Evolutionary conservation across 2,113 vertebrate species (phyloP).

Genomic region (Mormyrus iriodes): DNA sequence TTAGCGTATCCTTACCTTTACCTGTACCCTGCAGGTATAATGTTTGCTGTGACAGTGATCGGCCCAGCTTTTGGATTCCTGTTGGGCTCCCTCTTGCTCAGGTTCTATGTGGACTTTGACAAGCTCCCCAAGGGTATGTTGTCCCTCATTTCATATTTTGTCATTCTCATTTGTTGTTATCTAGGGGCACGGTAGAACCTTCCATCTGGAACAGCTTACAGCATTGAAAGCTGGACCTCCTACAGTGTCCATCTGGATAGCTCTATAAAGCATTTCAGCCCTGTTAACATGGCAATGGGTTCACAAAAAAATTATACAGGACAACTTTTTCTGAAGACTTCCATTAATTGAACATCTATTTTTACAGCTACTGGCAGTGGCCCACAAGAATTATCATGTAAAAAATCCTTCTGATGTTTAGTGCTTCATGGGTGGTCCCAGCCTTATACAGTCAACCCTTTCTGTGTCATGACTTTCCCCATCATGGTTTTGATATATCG

Average conservation of each 20-base stretch:
- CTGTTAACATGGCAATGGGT: neutral
- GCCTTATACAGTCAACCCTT: neutral
- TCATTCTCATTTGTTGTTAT: neutral
- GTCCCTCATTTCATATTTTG: neutral
- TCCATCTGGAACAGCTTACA: neutral
- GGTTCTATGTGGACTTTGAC: conserved; percentile 81
- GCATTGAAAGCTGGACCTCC: neutral
- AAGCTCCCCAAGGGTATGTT: conserved; percentile 63
- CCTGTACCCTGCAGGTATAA: conserved; percentile 63
- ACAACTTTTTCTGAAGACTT: neutral
- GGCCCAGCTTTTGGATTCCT: conserved; percentile 81
- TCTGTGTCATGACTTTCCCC: neutral
- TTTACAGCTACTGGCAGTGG: neutral
- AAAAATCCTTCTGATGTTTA: neutral
- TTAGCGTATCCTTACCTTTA: neutral
- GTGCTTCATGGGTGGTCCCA: neutral
- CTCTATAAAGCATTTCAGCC: neutral
- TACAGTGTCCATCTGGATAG: neutral
- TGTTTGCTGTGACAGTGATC: conserved; percentile 74
- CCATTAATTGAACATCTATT: neutral
- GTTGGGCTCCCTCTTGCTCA: conserved; percentile 69
- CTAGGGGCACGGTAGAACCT: neutral
- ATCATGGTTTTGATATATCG: neutral
- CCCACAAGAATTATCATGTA: neutral
- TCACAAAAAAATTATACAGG: neutral